Base-by-base conservation (phyloP, 2,888 invertebrate genomes). In the Acleris cristana region DNA sequence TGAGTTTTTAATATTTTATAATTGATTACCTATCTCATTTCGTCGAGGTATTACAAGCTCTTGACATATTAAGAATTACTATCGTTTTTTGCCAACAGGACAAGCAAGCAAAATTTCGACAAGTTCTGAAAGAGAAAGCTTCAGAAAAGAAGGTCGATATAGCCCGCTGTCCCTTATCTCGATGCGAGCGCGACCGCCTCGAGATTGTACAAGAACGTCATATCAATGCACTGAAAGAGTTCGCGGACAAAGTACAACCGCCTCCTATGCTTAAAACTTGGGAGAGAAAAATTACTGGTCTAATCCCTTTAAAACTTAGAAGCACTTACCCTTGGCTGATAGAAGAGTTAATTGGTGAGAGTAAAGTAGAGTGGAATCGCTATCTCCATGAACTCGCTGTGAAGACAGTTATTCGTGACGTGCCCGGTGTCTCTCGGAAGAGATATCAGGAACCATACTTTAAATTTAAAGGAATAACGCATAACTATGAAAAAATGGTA, bases 321-420 rank as follows among this genome's bases (percentile, higher is more conserved):
- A 84, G 84, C 34, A 91, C 93, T 53, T 96, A 93, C 79, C 93
- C 94, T 0, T 82, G 88, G 30, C 77, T 95, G 1, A 89, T 94
- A 48, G 88, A 93, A 34, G 87, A 84, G 8, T 87, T 95, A 21
- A 88, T 95, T 68, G 76, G 85, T 4, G 95, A 95, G 76, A 92
- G 93, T 54, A 91, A 94, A 73, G 78, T 78, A 0, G 95, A 95
- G 73, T 96, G 94, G 89, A 89, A 95, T 73, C 85, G 86, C 21
- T 89, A 95, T 58, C 93, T 95, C 64, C 95, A 95, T 72, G 86
- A 93, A 1, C 93, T 94, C 45, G 95, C 95, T 14, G 94, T 96
- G 56, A 94, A 94, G 76, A 94, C 94, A 44, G 94, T 95, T 64
- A 90, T 96, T 18, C 91, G 93, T 45, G 94, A 95, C 61, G 82